Conservation (phyloP, 2,888 invertebrate genomes). For the Agrilus cyanescens region DNA sequence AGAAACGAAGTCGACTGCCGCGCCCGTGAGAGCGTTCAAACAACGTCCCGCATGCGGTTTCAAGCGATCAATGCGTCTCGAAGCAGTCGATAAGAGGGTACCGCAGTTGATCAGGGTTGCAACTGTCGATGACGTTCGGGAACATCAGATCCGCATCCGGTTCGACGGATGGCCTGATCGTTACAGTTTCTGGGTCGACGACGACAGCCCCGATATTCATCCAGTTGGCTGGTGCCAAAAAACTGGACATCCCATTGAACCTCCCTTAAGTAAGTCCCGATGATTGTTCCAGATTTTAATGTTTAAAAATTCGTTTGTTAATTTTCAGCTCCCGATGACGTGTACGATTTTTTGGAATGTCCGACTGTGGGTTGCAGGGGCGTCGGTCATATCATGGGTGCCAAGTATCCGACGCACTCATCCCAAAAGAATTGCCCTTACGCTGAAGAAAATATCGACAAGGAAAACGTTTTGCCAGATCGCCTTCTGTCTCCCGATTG, state of each 20-base stretch:
- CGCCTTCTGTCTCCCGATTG: conserved; percentile 38
- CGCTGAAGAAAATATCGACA: conserved; percentile 44
- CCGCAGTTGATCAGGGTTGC: conserved; percentile 79
- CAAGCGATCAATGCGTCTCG: conserved; percentile 73
- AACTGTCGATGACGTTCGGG: conserved; percentile 62
- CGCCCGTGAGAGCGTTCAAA: conserved; percentile 72
- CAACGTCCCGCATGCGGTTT: conserved; percentile 68
- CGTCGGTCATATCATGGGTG: conserved; percentile 74
- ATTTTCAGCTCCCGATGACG: conserved; percentile 49
- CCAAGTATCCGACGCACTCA: conserved; percentile 61
- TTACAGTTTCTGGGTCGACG: conserved; percentile 81
- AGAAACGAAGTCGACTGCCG: conserved; percentile 61
- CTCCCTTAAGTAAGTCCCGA: conserved; percentile 58
- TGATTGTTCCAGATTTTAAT: conserved; percentile 3
- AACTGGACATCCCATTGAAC: conserved; percentile 76
- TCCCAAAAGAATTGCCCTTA: conserved; percentile 68
- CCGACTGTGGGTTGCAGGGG: conserved; percentile 81
- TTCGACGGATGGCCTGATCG: conserved; percentile 84
- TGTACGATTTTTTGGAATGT: conserved; percentile 53
- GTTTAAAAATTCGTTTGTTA: conserved; percentile 6
- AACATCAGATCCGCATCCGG: conserved; percentile 64
- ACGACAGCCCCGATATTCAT: conserved; percentile 82
- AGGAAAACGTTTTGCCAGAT: conserved; percentile 38
- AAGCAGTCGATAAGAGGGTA: conserved; percentile 74
- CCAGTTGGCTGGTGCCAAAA: conserved; percentile 86